phyloP scores from a whole-genome alignment of 1,140 invertebrate genomes.

The Bicyclus anynana region DNA sequence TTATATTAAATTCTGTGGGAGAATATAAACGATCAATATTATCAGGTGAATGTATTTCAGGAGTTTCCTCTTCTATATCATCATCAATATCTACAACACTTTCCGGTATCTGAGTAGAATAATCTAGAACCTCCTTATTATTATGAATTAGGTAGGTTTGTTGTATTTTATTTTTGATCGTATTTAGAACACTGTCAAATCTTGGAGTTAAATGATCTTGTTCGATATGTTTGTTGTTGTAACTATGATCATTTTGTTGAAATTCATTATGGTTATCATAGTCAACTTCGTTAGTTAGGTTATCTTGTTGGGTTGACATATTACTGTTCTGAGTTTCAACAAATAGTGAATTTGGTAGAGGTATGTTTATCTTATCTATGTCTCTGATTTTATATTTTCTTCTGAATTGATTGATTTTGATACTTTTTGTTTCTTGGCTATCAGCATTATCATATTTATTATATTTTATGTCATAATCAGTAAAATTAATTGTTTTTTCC shows the following conservation, averaged over 20 bases:
- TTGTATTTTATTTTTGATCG: neutral
- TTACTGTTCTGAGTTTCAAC: neutral
- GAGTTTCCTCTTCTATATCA: conserved; percentile 3
- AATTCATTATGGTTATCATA: neutral
- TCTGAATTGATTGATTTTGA: neutral
- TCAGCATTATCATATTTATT: neutral
- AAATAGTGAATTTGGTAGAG: conserved; percentile 29
- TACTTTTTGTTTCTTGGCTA: neutral
- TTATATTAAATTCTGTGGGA: conserved; percentile 3
- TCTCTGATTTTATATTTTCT: conserved; percentile 50
- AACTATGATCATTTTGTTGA: neutral
- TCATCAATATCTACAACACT: neutral
- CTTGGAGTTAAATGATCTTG: neutral
- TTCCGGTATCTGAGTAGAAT: too few relatives aligned
- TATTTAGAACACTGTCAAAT: neutral
- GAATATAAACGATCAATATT: conserved; percentile 11
- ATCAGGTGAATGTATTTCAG: conserved; percentile 5
- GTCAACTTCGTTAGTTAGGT: neutral
- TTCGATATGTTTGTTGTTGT: neutral
- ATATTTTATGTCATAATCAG: neutral
- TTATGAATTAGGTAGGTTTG: too few relatives aligned
- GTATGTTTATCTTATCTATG: conserved; percentile 36
- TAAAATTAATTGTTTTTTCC: neutral
- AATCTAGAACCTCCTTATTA: too few relatives aligned
- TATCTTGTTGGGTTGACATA: neutral